Conservation (phyloP, 2,888 invertebrate species). For the Metacarcinus magister region DNA sequence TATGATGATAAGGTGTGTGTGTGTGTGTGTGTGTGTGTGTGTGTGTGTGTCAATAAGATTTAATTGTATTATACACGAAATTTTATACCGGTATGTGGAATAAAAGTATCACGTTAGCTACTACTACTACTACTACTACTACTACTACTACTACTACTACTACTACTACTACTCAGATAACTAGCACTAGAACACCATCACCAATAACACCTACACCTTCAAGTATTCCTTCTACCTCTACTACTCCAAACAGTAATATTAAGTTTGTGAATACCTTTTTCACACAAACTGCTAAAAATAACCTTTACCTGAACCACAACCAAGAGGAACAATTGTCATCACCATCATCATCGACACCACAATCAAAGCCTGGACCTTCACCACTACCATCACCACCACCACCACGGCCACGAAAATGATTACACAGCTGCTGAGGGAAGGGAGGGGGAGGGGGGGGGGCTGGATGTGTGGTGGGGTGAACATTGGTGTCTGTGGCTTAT, state of each 20-base stretch:
- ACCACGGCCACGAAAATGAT: background rate
- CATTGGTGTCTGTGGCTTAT: background rate
- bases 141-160: slow-evolving; percentile 14
- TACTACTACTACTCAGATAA: background rate
- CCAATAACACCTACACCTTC: background rate
- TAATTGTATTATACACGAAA: too few species aligned
- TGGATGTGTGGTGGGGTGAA: too few species aligned
- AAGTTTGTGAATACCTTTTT: too few species aligned
- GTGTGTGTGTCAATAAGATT: background rate
- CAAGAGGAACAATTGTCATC: too few species aligned
- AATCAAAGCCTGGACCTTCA: too few species aligned
- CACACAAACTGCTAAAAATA: too few species aligned
- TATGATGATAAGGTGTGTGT: background rate
- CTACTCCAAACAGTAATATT: too few species aligned
- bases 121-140: background rate
- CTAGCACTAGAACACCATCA: background rate
- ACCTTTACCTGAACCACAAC: too few species aligned
- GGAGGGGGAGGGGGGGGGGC: background rate
- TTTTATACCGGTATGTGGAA: too few species aligned
- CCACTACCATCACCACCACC: background rate
- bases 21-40: slow-evolving; percentile 39
- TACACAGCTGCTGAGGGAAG: background rate
- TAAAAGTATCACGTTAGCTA: background rate
- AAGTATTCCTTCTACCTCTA: too few species aligned
- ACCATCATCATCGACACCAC: too few species aligned